Evolutionary conservation across 30 jellyfish, hydroid and myxozoan genomes (phyloP).

Genomic region (Aurelia coerulea): DNA sequence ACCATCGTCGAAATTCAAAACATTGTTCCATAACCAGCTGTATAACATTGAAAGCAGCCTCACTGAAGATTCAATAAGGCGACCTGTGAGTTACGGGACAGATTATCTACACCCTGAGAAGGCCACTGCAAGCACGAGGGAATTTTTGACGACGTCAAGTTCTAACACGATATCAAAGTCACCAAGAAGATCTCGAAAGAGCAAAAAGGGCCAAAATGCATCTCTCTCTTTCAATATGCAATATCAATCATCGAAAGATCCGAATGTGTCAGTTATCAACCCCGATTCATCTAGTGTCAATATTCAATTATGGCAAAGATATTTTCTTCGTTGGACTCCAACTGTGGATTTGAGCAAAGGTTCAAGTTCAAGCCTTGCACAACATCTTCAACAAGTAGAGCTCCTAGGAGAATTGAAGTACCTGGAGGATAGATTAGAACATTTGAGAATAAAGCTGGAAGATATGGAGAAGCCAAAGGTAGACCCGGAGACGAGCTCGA

Average conservation of each 20-base stretch:
- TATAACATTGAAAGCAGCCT: constrained; percentile 47
- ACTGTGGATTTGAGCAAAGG: constrained; percentile 74
- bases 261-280: constrained; percentile 56
- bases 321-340: constrained; percentile 90
- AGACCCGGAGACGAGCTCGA: constrained; percentile 1
- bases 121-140: not conserved
- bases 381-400: constrained; percentile 80
- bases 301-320: constrained; percentile 69
- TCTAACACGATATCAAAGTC: not conserved
- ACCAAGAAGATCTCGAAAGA: not conserved
- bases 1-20: constrained; percentile 58
- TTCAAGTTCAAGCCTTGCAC: constrained; percentile 59
- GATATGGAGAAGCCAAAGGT: constrained; percentile 20
- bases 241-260: constrained; percentile 53
- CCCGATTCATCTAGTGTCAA: constrained; percentile 58
- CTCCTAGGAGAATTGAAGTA: constrained; percentile 78
- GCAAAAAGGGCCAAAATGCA: not conserved
- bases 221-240: constrained; percentile 19
- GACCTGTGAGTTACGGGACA: not conserved
- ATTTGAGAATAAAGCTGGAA: constrained; percentile 45
- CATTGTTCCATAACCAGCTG: constrained; percentile 68
- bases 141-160: constrained; percentile 7
- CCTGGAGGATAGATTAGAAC: constrained; percentile 74
- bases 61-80: not conserved
- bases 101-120: constrained; percentile 8